Percentiles rank a stretch among this genome's conserved stretches.
phyloP scores from a whole-genome alignment of 2,888 invertebrate genomes.

The Buathra laborator region DNA sequence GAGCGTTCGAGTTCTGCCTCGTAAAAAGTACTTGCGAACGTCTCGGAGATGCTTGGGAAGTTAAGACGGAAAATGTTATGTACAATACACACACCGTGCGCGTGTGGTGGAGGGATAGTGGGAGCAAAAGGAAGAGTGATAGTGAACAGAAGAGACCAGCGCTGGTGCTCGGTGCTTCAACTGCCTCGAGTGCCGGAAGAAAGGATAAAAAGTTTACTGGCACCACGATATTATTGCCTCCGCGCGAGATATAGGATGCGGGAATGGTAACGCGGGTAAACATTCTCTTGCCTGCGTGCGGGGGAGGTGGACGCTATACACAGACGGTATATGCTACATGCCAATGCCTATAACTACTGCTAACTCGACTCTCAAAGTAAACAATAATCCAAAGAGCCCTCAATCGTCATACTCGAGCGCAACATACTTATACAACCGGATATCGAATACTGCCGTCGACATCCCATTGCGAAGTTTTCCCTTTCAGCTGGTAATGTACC shows the following conservation, averaged over 20 bases:
- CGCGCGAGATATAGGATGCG: conserved; percentile 23
- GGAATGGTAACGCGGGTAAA: conserved; percentile 35
- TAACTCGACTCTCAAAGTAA: conserved; percentile 9
- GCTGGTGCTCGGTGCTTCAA: conserved; percentile 13
- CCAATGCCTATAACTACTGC: conserved; percentile 16
- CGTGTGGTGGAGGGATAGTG: not conserved
- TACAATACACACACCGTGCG: not conserved
- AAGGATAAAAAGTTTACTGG: conserved; percentile 54
- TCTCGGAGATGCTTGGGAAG: conserved; percentile 19
- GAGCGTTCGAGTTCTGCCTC: conserved; percentile 4
- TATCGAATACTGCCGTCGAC: conserved; percentile 35
- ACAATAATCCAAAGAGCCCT: conserved; percentile 34
- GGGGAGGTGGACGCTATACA: not conserved
- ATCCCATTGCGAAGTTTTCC: conserved; percentile 25
- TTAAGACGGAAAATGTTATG: conserved; percentile 23
- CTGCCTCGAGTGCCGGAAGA: conserved; percentile 49
- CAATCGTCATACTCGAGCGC: not conserved
- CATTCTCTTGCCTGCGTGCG: conserved; percentile 17
- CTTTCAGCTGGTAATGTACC: conserved; percentile 14
- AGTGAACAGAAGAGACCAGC: conserved; percentile 36
- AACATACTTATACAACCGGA: conserved; percentile 42
- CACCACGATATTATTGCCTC: conserved; percentile 50
- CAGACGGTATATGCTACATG: conserved; percentile 4
- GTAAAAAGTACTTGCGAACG: conserved; percentile 6
- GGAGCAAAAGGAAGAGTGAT: conserved; percentile 46